Conservation (phyloP, 1,140 invertebrate species). For the Nebria ingens region DNA sequence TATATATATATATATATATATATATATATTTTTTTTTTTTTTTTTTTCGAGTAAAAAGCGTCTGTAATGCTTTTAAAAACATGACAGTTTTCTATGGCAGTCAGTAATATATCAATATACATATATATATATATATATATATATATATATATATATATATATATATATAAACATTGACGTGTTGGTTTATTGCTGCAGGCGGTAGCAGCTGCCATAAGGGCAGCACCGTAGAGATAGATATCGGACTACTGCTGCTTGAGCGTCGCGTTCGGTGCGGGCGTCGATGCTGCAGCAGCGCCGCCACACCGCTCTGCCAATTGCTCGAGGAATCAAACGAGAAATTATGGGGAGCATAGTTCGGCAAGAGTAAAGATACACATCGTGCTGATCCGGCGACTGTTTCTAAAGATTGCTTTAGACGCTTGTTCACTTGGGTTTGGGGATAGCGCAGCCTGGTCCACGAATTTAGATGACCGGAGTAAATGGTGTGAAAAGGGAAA, state of each 20-base stretch:
- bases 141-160: too few species aligned
- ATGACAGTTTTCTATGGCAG: neutral
- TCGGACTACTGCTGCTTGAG: too few species aligned
- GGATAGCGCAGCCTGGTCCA: too few species aligned
- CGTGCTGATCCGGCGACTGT: neutral
- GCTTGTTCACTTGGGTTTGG: too few species aligned
- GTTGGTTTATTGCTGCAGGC: neutral
- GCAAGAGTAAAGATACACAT: constrained; percentile 1
- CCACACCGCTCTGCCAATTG: neutral
- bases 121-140: too few species aligned
- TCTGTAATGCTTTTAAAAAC: constrained; percentile 1
- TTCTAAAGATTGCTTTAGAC: constrained; percentile 1
- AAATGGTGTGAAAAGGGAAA: neutral
- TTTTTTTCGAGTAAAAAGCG: too few species aligned
- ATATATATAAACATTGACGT: constrained; percentile 9
- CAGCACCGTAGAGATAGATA: neutral
- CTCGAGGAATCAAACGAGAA: constrained; percentile 3
- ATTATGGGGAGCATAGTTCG: constrained; percentile 4
- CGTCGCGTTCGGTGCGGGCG: too few species aligned
- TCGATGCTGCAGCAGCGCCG: neutral
- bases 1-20: too few species aligned
- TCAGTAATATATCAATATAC: constrained; percentile 8
- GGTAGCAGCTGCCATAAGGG: neutral
- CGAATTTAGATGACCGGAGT: neutral
- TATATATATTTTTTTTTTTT: too few species aligned